These are phyloP conservation scores for Hemiscyllium ocellatum DNA, from an alignment of 2,113 vertebrate genomes.

Conservation along the genomic window DNA sequence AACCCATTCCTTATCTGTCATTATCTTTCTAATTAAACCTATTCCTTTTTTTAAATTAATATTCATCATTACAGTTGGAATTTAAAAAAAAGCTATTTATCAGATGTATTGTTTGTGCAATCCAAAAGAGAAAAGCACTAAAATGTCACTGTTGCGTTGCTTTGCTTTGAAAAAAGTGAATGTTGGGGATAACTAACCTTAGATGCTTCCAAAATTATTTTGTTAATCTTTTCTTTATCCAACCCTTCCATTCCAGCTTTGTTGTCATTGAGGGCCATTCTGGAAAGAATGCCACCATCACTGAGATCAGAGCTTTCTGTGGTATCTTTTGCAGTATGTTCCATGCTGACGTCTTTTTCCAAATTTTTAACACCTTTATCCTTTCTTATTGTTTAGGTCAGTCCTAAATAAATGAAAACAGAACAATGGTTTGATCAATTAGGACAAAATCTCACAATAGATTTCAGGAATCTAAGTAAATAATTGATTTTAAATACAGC, in stretches of 20 bases:
- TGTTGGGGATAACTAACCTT: constrained; percentile 64
- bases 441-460: background rate
- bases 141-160: background rate
- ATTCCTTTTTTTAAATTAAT: background rate
- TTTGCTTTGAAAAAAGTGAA: background rate
- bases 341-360: constrained; percentile 45
- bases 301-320: constrained; percentile 32
- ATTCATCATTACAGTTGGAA: background rate
- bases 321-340: constrained; percentile 43
- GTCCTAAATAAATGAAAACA: constrained; percentile 46
- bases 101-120: background rate
- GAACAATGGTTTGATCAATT: background rate
- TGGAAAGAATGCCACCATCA: constrained; percentile 67
- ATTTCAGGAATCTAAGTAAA: background rate
- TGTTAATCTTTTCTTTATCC: constrained; percentile 95
- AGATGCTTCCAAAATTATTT: constrained; percentile 89
- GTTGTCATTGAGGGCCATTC: constrained; percentile 94
- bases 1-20: background rate
- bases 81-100: background rate
- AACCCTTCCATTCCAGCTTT: constrained; percentile 96
- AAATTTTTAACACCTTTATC: constrained; percentile 39
- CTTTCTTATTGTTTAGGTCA: constrained; percentile 37
- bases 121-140: background rate
- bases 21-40: background rate
- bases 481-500: background rate